Conservation (phyloP, 2,113 vertebrate genomes). For the Mus musculus region GRCm39 chr11:16908501-16909000, state of each 20-base stretch:
- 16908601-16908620: slow-evolving; percentile 43
- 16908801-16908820: not conserved
- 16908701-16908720: not conserved
- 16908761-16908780: not conserved
- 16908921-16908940: not conserved
- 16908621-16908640: slow-evolving; percentile 23
- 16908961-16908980: not conserved
- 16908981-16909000: too few relatives aligned
- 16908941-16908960: not conserved
- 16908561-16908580: slow-evolving; percentile 45
- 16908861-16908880: slow-evolving; percentile 12
- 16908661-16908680: slow-evolving; percentile 53
- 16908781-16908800: not conserved
- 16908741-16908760: slow-evolving; percentile 1
- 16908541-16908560: not conserved
- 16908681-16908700: not conserved
- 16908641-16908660: not conserved
- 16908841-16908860: not conserved
- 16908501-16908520: not conserved
- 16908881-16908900: slow-evolving; percentile 21
- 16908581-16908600: not conserved
- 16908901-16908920: slow-evolving; percentile 47
- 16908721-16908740: not conserved
- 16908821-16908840: slow-evolving; percentile 27
- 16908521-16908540: slow-evolving; percentile 36